Evolutionary conservation across 2,888 invertebrate species (phyloP).

Genomic region (Cantharis rufa): DNA sequence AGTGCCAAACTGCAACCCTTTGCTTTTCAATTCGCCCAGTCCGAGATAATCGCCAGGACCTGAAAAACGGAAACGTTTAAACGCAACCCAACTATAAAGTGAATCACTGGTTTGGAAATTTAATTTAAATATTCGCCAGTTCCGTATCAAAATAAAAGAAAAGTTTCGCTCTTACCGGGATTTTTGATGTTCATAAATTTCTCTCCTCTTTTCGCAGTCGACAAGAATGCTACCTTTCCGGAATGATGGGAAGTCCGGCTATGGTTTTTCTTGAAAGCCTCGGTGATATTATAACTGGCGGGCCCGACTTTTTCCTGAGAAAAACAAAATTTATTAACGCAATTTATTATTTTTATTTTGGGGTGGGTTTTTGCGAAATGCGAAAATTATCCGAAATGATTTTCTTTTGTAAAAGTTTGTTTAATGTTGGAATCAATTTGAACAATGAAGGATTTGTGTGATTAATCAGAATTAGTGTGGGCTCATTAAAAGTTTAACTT

Average conservation of each 20-base stretch:
- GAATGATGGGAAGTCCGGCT: constrained; percentile 41
- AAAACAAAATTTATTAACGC: constrained; percentile 32
- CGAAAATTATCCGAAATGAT: background rate
- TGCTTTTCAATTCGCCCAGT: constrained; percentile 7
- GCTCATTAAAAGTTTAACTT: constrained; percentile 23
- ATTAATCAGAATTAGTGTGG: constrained; percentile 16
- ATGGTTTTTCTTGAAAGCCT: constrained; percentile 38
- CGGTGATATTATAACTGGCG: constrained; percentile 37
- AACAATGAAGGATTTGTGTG: constrained; percentile 19
- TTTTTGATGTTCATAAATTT: constrained; percentile 21
- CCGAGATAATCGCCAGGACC: constrained; percentile 36
- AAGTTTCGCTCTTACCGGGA: constrained; percentile 33
- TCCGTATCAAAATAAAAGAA: background rate
- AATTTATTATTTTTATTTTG: constrained; percentile 34
- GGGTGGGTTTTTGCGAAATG: constrained; percentile 6
- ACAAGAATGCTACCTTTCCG: constrained; percentile 41
- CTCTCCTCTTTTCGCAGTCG: constrained; percentile 29
- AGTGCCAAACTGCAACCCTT: constrained; percentile 19
- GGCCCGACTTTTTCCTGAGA: constrained; percentile 37
- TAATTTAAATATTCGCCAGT: constrained; percentile 3
- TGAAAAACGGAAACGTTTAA: constrained; percentile 20
- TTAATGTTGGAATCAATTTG: background rate
- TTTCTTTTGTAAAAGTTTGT: background rate
- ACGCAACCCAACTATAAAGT: background rate
- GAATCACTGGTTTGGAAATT: constrained; percentile 6